Conservation (phyloP, 2,888 invertebrate genomes). For the Phania funesta region DNA sequence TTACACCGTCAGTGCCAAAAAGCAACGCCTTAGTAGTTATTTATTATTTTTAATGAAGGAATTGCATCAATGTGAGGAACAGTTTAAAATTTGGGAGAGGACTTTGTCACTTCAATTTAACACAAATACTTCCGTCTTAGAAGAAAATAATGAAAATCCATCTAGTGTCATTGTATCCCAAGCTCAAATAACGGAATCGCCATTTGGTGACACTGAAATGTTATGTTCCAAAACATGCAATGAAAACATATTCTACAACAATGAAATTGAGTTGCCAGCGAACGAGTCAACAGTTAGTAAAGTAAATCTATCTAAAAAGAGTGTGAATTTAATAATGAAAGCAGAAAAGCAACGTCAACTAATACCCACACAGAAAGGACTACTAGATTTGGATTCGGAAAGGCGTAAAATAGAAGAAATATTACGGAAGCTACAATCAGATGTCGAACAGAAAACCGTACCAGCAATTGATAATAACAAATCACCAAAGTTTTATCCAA, state of each 20-base stretch:
- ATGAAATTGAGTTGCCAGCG: conserved; percentile 75
- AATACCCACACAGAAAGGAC: conserved; percentile 94
- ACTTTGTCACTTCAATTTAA: conserved; percentile 19
- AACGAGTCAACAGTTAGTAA: background rate
- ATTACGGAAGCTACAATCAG: conserved; percentile 82
- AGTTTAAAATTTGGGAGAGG: conserved; percentile 47
- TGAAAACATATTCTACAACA: conserved; percentile 79
- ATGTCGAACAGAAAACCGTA: background rate
- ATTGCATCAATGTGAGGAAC: conserved; percentile 86
- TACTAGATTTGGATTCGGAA: conserved; percentile 91
- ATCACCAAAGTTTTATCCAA: background rate
- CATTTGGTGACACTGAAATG: conserved; percentile 78
- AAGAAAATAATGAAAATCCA: background rate
- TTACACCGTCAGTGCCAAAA: conserved; percentile 84
- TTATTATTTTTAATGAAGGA: conserved; percentile 90
- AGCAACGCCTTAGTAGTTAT: conserved; percentile 85
- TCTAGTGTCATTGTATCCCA: conserved; percentile 69
- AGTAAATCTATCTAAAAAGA: conserved; percentile 83
- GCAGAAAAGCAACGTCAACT: conserved; percentile 92
- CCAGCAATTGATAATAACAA: background rate
- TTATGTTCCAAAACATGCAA: conserved; percentile 73
- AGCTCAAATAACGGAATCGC: no score
- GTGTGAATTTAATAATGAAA: conserved; percentile 92
- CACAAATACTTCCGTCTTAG: conserved; percentile 18
- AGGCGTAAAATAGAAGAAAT: conserved; percentile 89